Conservation (phyloP, 2,797 vertebrate genomes). For the Falco cherrug region DNA sequence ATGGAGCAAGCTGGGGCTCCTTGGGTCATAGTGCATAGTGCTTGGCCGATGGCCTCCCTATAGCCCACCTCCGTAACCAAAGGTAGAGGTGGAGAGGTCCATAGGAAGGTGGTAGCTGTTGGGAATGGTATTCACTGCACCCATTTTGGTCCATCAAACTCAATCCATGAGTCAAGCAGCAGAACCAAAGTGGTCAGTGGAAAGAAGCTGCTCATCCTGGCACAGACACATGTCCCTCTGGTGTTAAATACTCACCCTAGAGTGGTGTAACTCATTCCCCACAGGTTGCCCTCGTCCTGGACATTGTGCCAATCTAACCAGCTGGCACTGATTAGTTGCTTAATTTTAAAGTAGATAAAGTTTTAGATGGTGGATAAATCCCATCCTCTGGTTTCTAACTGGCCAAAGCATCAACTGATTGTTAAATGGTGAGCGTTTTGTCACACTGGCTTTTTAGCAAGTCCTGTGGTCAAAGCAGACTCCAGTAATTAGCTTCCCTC, state of each 20-base stretch:
- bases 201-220: background rate
- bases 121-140: background rate
- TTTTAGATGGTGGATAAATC: background rate
- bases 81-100: background rate
- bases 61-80: background rate
- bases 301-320: background rate
- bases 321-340: background rate
- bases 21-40: fast-evolving
- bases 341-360: background rate
- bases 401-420: background rate
- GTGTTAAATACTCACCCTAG: background rate
- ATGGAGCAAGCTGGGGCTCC: background rate
- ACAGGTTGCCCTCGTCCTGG: background rate
- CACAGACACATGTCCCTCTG: background rate
- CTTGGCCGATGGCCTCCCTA: background rate
- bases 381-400: background rate
- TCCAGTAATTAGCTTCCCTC: background rate
- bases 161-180: background rate
- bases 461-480: background rate
- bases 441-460: background rate
- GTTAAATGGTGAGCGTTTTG: background rate
- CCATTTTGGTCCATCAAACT: background rate
- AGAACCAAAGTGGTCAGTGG: background rate
- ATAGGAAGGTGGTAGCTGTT: background rate
- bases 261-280: background rate